These are phyloP conservation scores for Gallinago media DNA, from an alignment of 2,113 vertebrate species.

Conservation along the genomic window DNA sequence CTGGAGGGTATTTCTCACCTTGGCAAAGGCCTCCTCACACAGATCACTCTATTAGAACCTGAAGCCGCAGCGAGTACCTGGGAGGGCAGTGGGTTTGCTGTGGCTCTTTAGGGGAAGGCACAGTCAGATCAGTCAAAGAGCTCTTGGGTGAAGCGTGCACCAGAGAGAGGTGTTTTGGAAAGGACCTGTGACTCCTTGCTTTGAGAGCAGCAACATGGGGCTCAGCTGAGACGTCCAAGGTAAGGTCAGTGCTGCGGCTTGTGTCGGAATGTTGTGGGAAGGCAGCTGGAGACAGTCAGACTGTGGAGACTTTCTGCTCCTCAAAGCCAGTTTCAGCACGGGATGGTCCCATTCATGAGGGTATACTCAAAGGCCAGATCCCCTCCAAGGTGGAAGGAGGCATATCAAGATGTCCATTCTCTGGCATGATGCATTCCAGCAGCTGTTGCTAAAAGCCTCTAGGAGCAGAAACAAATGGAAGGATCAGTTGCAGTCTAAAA, in stretches of 20 bases:
- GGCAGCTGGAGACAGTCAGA: neutral
- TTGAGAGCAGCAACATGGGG: neutral
- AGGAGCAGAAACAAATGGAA: neutral
- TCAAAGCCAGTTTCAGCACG: neutral
- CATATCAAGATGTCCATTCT: neutral
- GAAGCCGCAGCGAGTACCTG: neutral
- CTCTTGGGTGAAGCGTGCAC: neutral
- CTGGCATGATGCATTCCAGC: neutral
- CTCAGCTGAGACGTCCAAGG: neutral
- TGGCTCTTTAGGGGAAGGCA: neutral
- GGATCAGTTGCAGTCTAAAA: neutral
- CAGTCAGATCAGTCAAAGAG: neutral
- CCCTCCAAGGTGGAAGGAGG: neutral
- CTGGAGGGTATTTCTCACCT: neutral
- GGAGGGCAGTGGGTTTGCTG: neutral
- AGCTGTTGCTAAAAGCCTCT: neutral
- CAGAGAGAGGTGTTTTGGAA: neutral
- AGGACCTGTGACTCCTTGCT: neutral
- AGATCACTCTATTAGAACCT: neutral
- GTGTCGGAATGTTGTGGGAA: rapidly evolving
- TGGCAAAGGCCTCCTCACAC: neutral
- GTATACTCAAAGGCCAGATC: neutral
- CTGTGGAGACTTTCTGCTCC: neutral
- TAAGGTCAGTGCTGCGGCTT: neutral
- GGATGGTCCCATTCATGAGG: neutral